Evolutionary conservation across 2,797 vertebrate genomes (phyloP), one percentile per base, ranked within the genome.

Genomic region (Macropus fuliginosus): DNA sequence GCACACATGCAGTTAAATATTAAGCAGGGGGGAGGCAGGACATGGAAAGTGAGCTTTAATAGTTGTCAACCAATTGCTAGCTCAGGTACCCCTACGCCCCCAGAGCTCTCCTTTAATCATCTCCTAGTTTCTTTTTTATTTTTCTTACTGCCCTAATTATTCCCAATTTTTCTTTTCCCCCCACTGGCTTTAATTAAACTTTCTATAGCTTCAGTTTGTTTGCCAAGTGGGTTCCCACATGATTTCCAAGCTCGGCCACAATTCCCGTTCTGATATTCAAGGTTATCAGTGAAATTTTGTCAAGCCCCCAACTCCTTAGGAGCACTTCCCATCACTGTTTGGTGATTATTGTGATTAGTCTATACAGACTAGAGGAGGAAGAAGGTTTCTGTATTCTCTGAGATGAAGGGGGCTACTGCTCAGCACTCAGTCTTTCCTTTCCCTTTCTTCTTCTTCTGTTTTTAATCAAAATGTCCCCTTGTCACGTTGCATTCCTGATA

Each of bases 181-280:
- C 92, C 10, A 96, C 91, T 96, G 95, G 56, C 92, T 98, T 96
- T 98, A 97, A 98, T 97, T 96, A 97, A 97, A 96, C 62, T 96
- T 95, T 93, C 92, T 97, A 40, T 94, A 91, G 91, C 81, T 96
- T 97, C 94, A 94, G 74, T 81, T 96, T 97, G 40, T 95, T 96
- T 96, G 10, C 92, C 89, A 94, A 92, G 74, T 6, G 92, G 62
- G 59, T 54, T 93, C 24, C 11, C 31, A 74, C 96, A 56, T 52
- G 31, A 18, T 29, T 95, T 96, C 90, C 97, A 95, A 97, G 81
- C 81, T 91, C 57, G 87, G 54, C 56, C 92, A 46, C 34, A 34
- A 3, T 91, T 95, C 93, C 96, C 0, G 31, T 96, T 97, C 94
- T 50, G 50, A 57, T 28, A 74, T 87, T 95, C 92, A 97, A 96